Evolutionary conservation across 2,797 vertebrate genomes (phyloP), one percentile per base, ranked within the genome.

Genomic region (Psittacula derbiana): DNA sequence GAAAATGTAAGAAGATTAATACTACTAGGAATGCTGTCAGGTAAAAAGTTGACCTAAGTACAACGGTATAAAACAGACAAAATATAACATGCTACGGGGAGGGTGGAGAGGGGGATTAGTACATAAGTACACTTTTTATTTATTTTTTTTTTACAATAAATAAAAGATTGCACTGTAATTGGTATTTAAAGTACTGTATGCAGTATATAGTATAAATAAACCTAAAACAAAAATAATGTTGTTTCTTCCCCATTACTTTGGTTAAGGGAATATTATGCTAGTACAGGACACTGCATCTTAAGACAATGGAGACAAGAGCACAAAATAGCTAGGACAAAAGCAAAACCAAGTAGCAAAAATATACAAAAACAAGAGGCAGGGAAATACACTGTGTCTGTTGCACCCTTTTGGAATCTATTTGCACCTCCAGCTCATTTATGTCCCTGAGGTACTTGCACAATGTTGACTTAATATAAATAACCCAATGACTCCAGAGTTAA

Each of bases 81-180:
- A 98, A 98, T 98, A 98, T 98, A 98, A 98, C 98, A 99, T 99
- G 99, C 99, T 99, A 99, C 96, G 95, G 98, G 98, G 97, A 43
- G 20, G 79, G 91, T 55, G 97, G 98, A 98, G 95, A 96, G 97
- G 98, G 98, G 96, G 98, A 99, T 99, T 99, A 99, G 99, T 99
- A 99, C 98, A 98, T 99, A 99, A 98, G 98, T 99, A 99, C 98
- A 99, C 98, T 98, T 98, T 98, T 98, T 98, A 98, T 97, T 94
- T 98, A 98, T 98, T 98, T 98, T 98, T 94, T 98, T 99, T 99
- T 98, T 99, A 99, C 98, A 99, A 99, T 99, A 99, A 99, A 99
- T 99, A 99, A 99, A 98, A 99, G 99, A 99, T 99, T 99, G 99
- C 99, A 99, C 99, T 99, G 99, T 99, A 99, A 99, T 99, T 99